These are phyloP conservation scores for Sakesphorus luctuosus DNA, from an alignment of 2,113 vertebrate species.

Conservation along the genomic window DNA sequence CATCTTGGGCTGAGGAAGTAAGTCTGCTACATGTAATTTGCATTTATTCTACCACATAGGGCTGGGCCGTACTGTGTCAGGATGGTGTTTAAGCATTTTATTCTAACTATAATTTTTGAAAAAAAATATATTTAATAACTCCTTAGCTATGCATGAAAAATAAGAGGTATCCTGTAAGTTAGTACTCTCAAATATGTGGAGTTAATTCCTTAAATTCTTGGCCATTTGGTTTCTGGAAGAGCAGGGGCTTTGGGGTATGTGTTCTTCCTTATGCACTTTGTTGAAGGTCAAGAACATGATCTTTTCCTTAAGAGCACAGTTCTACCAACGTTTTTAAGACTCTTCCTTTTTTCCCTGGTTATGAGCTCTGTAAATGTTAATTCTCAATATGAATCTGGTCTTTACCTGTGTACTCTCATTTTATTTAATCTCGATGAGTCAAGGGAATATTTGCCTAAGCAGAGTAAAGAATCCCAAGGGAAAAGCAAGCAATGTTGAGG, in stretches of 20 bases:
- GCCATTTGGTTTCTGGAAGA: neutral
- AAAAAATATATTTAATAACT: neutral
- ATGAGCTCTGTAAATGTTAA: slow-evolving; percentile 67
- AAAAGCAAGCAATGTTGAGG: neutral
- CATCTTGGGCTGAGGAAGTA: neutral
- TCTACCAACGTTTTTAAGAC: slow-evolving; percentile 39
- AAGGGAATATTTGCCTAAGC: slow-evolving; percentile 43
- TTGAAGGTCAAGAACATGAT: slow-evolving; percentile 58
- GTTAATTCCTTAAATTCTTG: neutral
- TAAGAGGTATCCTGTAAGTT: neutral
- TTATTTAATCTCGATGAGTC: slow-evolving; percentile 37
- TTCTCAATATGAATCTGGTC: slow-evolving; percentile 35
- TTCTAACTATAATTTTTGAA: neutral
- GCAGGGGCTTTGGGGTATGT: neutral
- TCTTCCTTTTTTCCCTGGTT: slow-evolving; percentile 4
- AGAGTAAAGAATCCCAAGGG: slow-evolving; percentile 17
- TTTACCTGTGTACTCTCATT: slow-evolving; percentile 29
- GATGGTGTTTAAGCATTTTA: neutral
- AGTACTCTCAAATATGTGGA: neutral
- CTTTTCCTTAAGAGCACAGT: slow-evolving; percentile 12
- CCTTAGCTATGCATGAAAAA: neutral
- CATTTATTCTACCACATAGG: neutral
- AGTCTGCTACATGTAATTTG: neutral
- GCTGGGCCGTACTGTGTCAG: neutral
- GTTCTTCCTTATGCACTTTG: neutral